Percentiles rank a stretch among this genome's conserved stretches.
These are phyloP conservation scores for Phoebastria nigripes DNA, from an alignment of 2,797 vertebrate genomes.

Conservation along the genomic window DNA sequence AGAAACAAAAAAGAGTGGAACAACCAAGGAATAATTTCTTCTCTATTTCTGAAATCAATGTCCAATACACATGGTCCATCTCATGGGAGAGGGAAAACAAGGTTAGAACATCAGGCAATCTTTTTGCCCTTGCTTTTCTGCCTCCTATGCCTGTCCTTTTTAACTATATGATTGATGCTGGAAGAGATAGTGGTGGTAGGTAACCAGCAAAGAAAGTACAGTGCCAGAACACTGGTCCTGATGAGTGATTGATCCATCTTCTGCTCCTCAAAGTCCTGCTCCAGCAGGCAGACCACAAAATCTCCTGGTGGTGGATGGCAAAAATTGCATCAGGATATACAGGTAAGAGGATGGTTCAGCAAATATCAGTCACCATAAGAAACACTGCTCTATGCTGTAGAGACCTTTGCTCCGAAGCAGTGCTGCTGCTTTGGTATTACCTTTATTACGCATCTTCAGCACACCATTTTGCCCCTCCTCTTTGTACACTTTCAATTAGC, in stretches of 20 bases:
- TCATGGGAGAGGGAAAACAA: not conserved
- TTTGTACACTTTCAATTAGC: not conserved
- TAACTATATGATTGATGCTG: not conserved
- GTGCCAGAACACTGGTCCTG: not conserved
- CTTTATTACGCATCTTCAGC: not conserved
- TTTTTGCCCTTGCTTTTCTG: not conserved
- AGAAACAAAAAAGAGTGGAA: not conserved
- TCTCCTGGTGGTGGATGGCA: not conserved
- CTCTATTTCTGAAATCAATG: not conserved
- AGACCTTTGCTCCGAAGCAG: not conserved
- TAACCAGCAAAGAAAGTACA: not conserved
- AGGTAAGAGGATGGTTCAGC: not conserved
- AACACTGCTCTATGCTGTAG: not conserved
- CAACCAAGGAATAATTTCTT: not conserved
- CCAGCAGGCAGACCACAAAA: not conserved
- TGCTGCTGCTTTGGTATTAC: not conserved
- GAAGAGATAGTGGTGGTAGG: not conserved
- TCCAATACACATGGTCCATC: not conserved
- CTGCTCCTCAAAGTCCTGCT: not conserved
- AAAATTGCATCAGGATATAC: not conserved
- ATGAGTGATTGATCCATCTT: not conserved
- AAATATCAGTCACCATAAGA: not conserved
- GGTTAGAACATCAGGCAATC: not conserved
- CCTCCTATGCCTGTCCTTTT: not conserved
- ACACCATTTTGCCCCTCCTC: not conserved